Evolutionary conservation across 2,888 invertebrate species (phyloP), one percentile per base, ranked within the genome.

Genomic region (Dryadula phaetusa): DNA sequence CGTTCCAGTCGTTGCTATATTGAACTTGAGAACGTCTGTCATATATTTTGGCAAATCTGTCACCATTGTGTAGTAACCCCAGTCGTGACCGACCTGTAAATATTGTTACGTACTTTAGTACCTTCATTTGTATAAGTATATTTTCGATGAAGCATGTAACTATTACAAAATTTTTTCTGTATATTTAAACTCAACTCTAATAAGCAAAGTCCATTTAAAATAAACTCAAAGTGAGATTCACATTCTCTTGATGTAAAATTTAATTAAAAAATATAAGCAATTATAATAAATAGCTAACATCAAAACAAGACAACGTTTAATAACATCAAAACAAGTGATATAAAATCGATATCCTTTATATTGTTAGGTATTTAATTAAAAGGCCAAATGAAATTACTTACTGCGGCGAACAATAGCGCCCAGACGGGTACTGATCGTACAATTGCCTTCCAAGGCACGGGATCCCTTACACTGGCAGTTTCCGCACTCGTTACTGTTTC

Each of bases 61-160:
- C 16, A 95, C 94, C 94, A 96, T 94, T 1, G 95, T 95, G 77
- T 95, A 95, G 79, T 95, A 95, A 0, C 95, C 95, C 95, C 95
- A 96, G 74, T 95, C 92, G 74, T 92, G 92, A 18, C 92, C 92
- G 32, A 92, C 82, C 92, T 92, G 79, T 0, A 80, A 79, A 20
- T 0, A 65, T 56, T 40, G 4, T 7, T 18, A n/a, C n/a, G n/a
- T n/a, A n/a, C n/a, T n/a, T n/a, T n/a, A n/a, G n/a, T n/a, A n/a
- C n/a, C n/a, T n/a, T n/a, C n/a, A n/a, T n/a, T n/a, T n/a, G n/a
- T n/a, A n/a, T n/a, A n/a, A n/a, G n/a, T n/a, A n/a, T n/a, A n/a
- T n/a, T n/a, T n/a, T n/a, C n/a, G n/a, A n/a, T n/a, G n/a, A n/a
- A n/a, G n/a, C n/a, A n/a, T n/a, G n/a, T n/a, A n/a, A n/a, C n/a